These are phyloP conservation scores for Drosophila pseudotalamancana DNA, from an alignment of 2,888 invertebrate genomes.

Conservation along the genomic window DNA sequence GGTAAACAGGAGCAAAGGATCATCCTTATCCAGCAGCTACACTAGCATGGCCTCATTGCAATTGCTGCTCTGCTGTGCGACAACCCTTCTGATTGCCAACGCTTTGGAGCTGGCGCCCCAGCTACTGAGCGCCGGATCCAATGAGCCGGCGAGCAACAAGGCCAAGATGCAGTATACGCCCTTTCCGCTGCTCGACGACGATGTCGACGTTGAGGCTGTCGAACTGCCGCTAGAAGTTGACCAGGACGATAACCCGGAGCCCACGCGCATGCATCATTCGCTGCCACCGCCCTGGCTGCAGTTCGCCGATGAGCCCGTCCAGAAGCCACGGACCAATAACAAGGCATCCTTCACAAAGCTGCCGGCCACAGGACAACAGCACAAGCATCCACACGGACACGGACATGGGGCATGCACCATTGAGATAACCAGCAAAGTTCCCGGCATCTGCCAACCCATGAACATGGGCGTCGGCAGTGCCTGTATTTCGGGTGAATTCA, in stretches of 20 bases:
- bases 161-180: constrained; percentile 59
- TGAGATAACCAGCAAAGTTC: constrained; percentile 80
- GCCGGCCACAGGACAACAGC: constrained; percentile 39
- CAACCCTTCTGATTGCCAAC: constrained; percentile 57
- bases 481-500: constrained; percentile 82
- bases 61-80: constrained; percentile 59
- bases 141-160: constrained; percentile 54
- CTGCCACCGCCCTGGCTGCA: constrained; percentile 68
- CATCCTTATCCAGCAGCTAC: constrained; percentile 21
- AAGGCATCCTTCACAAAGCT: constrained; percentile 59
- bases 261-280: constrained; percentile 45
- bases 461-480: constrained; percentile 73
- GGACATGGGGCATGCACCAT: constrained; percentile 72
- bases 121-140: constrained; percentile 53
- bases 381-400: constrained; percentile 49
- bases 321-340: constrained; percentile 39
- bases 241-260: constrained; percentile 40
- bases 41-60: constrained; percentile 69
- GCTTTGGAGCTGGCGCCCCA: constrained; percentile 72
- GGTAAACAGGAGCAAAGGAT: background rate
- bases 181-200: constrained; percentile 61
- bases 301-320: constrained; percentile 62
- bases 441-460: constrained; percentile 80
- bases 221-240: constrained; percentile 69
- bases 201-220: constrained; percentile 56